Evolutionary conservation across 2,797 vertebrate species (phyloP), one percentile per base, ranked within the genome.

Genomic region (Cryptoprocta ferox): DNA sequence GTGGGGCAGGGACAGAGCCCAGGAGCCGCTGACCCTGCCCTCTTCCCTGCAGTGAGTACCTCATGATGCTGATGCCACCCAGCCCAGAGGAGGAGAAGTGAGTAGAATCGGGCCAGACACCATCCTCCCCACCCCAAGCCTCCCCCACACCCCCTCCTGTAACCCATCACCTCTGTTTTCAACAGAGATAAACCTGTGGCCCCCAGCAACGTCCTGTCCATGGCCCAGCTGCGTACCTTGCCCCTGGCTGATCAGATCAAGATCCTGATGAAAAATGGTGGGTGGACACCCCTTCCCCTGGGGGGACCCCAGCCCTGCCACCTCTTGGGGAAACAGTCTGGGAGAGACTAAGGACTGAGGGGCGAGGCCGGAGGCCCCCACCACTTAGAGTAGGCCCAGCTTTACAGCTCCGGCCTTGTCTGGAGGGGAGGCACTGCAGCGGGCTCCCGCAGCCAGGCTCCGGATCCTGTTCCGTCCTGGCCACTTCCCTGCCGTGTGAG

Each of bases 221-320:
- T 99, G 99, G 99, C 99, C 76, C 99, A 99, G 94, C 99, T 99
- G 96, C 99, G 99, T 30, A 99, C 99, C 3, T 98, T 99, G 96
- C 99, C 99, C 0, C 99, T 99, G 61, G 99, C 99, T 5, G 99
- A 99, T 86, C 99, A 99, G 97, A 99, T 99, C 96, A 99, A 99
- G 99, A 99, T 99, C 50, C 98, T 99, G 97, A 99, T 99, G 99
- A 99, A 99, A 98, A 99, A 99, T 0, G 99, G 99, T 99, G 98
- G 30, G 99, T 98, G 92, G 32, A 76, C 65, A 85, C 87, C 91
- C 14, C 18, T 63, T 32, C 18, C 45, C 9, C 5, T 14, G 13
- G 7, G 18, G 30, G 45, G 68, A 0, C 11, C 50, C n/a, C 45
- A 50, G 59, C 24, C 39, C 79, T 37, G 35, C 63, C 70, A 24